These are phyloP conservation scores for Cuniculus paca DNA, from an alignment of 2,797 vertebrate genomes.

Conservation along the genomic window DNA sequence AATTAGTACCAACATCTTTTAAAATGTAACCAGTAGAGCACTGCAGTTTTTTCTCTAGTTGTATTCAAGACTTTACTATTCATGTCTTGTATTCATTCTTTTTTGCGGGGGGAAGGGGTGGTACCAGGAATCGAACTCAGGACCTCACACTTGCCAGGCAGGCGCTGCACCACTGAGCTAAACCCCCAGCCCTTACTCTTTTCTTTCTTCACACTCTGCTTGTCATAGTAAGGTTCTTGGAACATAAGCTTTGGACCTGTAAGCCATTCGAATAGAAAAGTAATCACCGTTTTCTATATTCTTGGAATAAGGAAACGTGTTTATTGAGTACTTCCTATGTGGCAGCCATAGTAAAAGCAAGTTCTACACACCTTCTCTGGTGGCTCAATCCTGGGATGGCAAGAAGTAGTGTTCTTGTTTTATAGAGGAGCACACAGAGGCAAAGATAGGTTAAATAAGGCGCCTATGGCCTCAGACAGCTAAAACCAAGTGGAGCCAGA, in stretches of 20 bases:
- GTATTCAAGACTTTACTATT: neutral
- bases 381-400: neutral
- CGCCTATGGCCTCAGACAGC: neutral
- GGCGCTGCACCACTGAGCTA: too few species aligned
- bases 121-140: too few species aligned
- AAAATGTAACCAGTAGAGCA: neutral
- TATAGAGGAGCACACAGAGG: neutral
- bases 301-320: neutral
- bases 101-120: too few species aligned
- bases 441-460: neutral
- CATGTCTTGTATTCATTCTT: neutral
- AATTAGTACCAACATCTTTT: neutral
- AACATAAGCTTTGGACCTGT: neutral
- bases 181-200: neutral
- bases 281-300: neutral
- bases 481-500: neutral
- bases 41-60: constrained; percentile 25
- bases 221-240: neutral
- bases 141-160: too few species aligned
- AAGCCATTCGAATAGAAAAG: neutral
- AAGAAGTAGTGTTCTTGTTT: neutral
- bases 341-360: neutral
- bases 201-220: neutral
- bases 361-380: neutral
- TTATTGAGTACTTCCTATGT: neutral